Base-by-base conservation (phyloP, 2,113 vertebrate genomes). In the Numenius arquata region DNA sequence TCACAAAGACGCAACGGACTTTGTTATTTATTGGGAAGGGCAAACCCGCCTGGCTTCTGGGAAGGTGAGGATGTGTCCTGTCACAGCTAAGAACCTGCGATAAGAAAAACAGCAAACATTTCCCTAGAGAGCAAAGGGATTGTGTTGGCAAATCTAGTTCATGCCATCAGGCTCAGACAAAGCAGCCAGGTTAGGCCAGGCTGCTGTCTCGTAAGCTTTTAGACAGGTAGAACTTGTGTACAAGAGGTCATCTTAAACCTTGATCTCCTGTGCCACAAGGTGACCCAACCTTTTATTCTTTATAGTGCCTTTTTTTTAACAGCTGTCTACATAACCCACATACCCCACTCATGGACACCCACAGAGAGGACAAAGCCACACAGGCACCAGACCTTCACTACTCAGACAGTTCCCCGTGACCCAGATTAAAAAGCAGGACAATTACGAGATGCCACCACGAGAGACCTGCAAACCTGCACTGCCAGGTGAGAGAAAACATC, bases 121-220 rank as follows among this genome's bases (percentile, higher is more conserved):
- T 25, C 59, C 62, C 55, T 34, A 21, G n/a, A 85, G 50, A 61
- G 50, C 22, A 52, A 52, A 61, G 30, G 41, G 45, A 27, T 19
- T 20, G 19, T 2, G 6, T 5, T 68, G 27, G 15, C 40, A 52
- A 78, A 10, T 5, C 30, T 6, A 4, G 18, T 18, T 66, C 17
- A 32, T 38, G 36, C 9, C 18, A 52, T 6, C 52, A 70, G 30
- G 18, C 48, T 66, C 25, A 79, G 40, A 26, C 19, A 56, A 65
- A 85, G 40, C 80, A 67, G 27, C 63, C 45, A 48, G 21, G 34
- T 3, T 4, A 11, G 30, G 48, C 15, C 45, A 59, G 68, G 59
- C 55, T n/a, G 2, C 58, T 14, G 10, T 6, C 52, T 48, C 2
- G 0, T 14, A 55, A 32, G 48, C 27, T 75, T 22, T 36, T 1